phyloP scores from a whole-genome alignment of 2,113 vertebrate genomes.

The Potamarius usumacintae region DNA sequence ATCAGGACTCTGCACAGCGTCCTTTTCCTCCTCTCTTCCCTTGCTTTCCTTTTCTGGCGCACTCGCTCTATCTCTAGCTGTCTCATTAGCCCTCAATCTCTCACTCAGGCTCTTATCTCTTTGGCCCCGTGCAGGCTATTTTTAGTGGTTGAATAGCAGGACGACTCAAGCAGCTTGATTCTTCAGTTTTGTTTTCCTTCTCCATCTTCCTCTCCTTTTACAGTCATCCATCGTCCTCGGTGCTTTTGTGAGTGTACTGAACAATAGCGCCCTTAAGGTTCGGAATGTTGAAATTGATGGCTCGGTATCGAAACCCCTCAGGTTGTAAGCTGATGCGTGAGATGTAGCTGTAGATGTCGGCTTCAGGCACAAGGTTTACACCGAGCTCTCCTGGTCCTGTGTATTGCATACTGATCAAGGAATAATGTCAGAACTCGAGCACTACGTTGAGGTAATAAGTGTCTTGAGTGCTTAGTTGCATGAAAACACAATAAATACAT shows the following conservation, averaged over 20 bases:
- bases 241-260: neutral
- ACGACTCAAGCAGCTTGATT: conserved; percentile 62
- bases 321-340: neutral
- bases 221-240: neutral
- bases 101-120: conserved; percentile 57
- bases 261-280: neutral
- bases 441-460: neutral
- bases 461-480: neutral
- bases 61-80: conserved; percentile 46
- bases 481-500: no score
- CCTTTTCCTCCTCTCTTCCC: neutral
- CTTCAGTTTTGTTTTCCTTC: conserved; percentile 40
- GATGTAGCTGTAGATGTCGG: neutral
- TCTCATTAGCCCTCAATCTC: conserved; percentile 47
- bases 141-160: conserved; percentile 70
- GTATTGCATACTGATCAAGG: neutral
- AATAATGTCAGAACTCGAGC: neutral
- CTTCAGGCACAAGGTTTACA: neutral
- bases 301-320: neutral
- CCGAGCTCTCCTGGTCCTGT: neutral
- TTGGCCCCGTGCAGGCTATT: conserved; percentile 69
- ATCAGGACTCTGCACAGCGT: neutral
- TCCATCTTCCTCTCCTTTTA: neutral
- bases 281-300: neutral
- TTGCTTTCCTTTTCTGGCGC: conserved; percentile 45